Evolutionary conservation across 2,888 invertebrate genomes (phyloP).

Genomic region (Tachina lurida): DNA sequence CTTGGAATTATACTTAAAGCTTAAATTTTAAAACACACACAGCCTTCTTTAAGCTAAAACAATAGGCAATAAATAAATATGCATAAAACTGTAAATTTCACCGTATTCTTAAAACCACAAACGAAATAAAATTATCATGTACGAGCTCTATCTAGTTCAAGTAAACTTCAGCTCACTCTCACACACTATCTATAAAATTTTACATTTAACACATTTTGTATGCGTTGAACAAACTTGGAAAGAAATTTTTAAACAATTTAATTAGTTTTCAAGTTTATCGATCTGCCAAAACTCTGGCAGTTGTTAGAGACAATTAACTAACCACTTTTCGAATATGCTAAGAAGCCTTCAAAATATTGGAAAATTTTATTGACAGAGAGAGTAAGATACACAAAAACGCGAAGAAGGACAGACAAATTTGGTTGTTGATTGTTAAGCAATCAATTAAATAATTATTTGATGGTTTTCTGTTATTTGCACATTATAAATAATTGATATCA

Average conservation of each 20-base stretch:
- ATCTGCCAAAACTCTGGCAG: slow-evolving; percentile 19
- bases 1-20: too few relatives aligned
- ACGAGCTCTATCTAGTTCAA: not conserved
- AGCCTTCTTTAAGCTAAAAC: not conserved
- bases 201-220: slow-evolving; percentile 42
- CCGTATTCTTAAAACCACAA: slow-evolving; percentile 34
- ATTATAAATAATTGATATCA: slow-evolving; percentile 24
- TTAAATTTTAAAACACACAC: not conserved
- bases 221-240: slow-evolving; percentile 29
- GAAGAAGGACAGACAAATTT: slow-evolving; percentile 28
- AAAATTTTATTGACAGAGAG: slow-evolving; percentile 10
- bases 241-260: slow-evolving; percentile 16
- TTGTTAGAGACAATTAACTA: slow-evolving; percentile 25
- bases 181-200: not conserved
- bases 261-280: slow-evolving; percentile 51
- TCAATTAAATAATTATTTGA: slow-evolving; percentile 46
- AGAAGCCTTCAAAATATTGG: not conserved
- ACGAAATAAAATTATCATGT: slow-evolving; percentile 34
- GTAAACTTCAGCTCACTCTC: not conserved
- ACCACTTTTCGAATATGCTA: slow-evolving; percentile 13
- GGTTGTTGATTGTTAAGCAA: slow-evolving; percentile 41
- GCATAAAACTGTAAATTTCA: slow-evolving; percentile 43
- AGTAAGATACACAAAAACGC: not conserved
- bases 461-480: slow-evolving; percentile 49
- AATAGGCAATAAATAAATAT: slow-evolving; percentile 37